A percentile compares a stretch with the other conserved stretches of the same genome.
Conservation (phyloP, 1,140 invertebrate species). For the Drosophila neocordata region DNA sequence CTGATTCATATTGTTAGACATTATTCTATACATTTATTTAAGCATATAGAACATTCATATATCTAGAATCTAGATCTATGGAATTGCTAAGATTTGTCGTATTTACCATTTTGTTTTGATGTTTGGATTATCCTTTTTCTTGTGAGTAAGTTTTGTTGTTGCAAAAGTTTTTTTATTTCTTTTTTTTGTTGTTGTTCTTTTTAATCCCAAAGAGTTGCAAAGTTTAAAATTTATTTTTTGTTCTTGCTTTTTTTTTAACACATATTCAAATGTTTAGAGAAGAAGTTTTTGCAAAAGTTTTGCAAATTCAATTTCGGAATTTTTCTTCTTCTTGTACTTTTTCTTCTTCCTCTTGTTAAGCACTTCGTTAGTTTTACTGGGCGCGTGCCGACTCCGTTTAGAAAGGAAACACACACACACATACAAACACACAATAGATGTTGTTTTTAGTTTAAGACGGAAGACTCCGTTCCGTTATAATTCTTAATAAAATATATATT, state of each 20-base stretch:
- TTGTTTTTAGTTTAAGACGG: slow-evolving; percentile 6
- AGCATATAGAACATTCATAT: not conserved
- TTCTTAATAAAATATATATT: slow-evolving; percentile 6
- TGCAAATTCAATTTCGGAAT: slow-evolving; percentile 34
- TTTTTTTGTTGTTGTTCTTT: slow-evolving; percentile 22
- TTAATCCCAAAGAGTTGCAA: slow-evolving; percentile 41
- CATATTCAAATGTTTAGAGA: slow-evolving; percentile 6
- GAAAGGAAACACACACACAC: slow-evolving; percentile 8
- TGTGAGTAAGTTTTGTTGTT: slow-evolving; percentile 19
- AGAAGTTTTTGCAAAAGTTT: slow-evolving; percentile 5
- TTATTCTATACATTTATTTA: slow-evolving; percentile 9
- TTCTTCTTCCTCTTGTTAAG: slow-evolving; percentile 17
- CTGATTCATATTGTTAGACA: slow-evolving; percentile 40
- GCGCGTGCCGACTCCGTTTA: slow-evolving; percentile 17
- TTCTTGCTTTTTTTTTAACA: slow-evolving; percentile 17
- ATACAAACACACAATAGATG: not conserved
- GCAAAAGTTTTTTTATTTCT: slow-evolving; percentile 37
- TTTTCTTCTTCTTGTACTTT: slow-evolving; percentile 4
- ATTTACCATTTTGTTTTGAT: slow-evolving; percentile 71
- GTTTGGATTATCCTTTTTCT: slow-evolving; percentile 17
- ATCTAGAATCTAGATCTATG: not conserved
- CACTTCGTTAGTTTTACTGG: slow-evolving; percentile 21
- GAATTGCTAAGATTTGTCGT: slow-evolving; percentile 2
- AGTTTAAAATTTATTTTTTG: slow-evolving; percentile 1
- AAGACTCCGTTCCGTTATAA: slow-evolving; percentile 16